These are phyloP conservation scores for Axis porcinus DNA, from an alignment of 2,113 vertebrate species.

Conservation along the genomic window DNA sequence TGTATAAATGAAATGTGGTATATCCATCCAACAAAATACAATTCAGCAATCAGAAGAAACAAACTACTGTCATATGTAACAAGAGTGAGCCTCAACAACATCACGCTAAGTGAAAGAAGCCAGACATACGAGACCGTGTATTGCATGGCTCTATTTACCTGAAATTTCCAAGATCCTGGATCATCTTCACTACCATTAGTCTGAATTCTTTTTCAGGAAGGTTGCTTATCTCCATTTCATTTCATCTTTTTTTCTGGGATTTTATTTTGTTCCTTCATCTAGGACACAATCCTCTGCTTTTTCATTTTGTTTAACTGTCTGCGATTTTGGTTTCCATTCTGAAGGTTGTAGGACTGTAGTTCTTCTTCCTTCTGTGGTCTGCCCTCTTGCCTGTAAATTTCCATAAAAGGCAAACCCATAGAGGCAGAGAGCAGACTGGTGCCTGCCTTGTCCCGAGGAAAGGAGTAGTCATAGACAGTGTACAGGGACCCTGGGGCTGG, in stretches of 20 bases:
- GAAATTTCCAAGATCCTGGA: not conserved
- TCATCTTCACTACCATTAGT: not conserved
- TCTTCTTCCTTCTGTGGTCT: not conserved
- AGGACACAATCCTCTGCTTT: not conserved
- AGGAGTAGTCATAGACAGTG: not conserved
- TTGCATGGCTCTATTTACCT: not conserved
- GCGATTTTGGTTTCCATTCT: not conserved
- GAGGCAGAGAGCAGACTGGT: not conserved
- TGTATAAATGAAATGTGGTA: too few relatives aligned
- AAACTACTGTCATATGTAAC: not conserved
- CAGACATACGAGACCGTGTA: not conserved
- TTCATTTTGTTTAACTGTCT: not conserved
- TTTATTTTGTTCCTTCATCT: not conserved
- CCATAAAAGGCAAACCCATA: not conserved
- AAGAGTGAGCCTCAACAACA: not conserved
- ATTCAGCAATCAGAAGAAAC: not conserved
- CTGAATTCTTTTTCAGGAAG: not conserved
- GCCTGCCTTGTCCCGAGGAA: not conserved
- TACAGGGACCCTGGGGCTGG: not conserved
- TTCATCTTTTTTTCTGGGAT: not conserved
- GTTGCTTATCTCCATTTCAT: not conserved
- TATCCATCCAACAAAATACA: not conserved
- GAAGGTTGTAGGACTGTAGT: not conserved
- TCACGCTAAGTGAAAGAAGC: not conserved
- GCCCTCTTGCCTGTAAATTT: not conserved